These are phyloP conservation scores for Ephydatia muelleri DNA, from an alignment of 37 sponge, comb jelly and placozoan genomes.

Conservation along the genomic window DNA sequence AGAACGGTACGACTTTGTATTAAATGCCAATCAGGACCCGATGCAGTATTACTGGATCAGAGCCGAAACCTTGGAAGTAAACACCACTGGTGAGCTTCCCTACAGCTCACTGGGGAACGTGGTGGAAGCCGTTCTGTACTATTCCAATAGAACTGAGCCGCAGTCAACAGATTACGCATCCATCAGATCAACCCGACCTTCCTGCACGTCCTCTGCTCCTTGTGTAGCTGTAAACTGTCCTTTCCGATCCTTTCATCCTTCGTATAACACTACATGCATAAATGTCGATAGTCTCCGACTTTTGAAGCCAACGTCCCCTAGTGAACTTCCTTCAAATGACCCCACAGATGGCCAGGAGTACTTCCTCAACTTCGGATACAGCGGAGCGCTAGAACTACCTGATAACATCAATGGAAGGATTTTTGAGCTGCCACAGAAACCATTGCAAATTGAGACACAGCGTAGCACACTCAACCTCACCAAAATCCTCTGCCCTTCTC, in stretches of 20 bases:
- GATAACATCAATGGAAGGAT: conserved; percentile 13
- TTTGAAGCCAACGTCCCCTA: background rate
- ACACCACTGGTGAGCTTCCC: conserved; percentile 23
- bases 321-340: conserved; percentile 1
- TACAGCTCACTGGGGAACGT: conserved; percentile 30
- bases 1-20: conserved; percentile 70
- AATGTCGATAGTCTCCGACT: conserved; percentile 1
- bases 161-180: background rate
- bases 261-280: conserved; percentile 31
- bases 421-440: background rate
- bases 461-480: background rate
- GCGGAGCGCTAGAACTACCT: conserved; percentile 2
- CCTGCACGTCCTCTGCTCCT: background rate
- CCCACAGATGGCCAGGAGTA: conserved; percentile 18
- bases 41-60: conserved; percentile 43
- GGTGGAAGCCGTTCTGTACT: conserved; percentile 76
- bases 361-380: conserved; percentile 26
- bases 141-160: conserved; percentile 16
- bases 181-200: background rate
- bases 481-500: background rate
- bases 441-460: background rate
- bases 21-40: conserved; percentile 38
- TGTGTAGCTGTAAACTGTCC: conserved; percentile 86
- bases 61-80: conserved; percentile 57
- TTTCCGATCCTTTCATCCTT: conserved; percentile 39